phyloP scores from a whole-genome alignment of 2,888 invertebrate genomes.

The Metalampra italica region DNA sequence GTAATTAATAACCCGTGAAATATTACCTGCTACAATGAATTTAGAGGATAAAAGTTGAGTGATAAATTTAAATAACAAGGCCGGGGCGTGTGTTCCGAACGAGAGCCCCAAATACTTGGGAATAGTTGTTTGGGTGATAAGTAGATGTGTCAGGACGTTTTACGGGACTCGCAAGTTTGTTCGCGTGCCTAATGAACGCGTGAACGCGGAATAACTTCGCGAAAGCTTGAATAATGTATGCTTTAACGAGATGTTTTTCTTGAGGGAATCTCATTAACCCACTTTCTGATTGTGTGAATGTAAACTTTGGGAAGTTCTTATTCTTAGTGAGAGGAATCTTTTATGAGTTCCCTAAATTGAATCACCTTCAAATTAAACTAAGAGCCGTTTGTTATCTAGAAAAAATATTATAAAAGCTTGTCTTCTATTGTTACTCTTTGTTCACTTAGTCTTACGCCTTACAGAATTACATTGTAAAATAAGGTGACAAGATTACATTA shows the following conservation, averaged over 20 bases:
- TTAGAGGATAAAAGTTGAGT: constrained; percentile 77
- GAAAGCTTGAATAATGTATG: constrained; percentile 77
- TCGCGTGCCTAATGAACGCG: constrained; percentile 73
- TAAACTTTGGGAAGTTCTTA: constrained; percentile 69
- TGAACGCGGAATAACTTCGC: constrained; percentile 74
- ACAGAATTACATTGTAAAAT: no score
- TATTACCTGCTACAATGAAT: constrained; percentile 77
- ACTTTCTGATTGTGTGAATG: constrained; percentile 75
- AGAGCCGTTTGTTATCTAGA: constrained; percentile 9
- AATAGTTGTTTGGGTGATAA: constrained; percentile 72
- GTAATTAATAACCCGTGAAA: constrained; percentile 78
- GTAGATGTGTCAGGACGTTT: constrained; percentile 56
- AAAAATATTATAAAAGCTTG: background rate
- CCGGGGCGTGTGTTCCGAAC: constrained; percentile 39
- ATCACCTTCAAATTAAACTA: constrained; percentile 45
- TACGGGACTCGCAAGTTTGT: constrained; percentile 65
- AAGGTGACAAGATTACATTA: no score
- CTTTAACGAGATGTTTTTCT: constrained; percentile 79
- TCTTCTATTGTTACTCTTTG: no score
- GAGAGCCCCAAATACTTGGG: constrained; percentile 66
- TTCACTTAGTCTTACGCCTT: no score
- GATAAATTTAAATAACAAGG: constrained; percentile 77
- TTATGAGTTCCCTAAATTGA: constrained; percentile 61
- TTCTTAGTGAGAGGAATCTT: constrained; percentile 59
- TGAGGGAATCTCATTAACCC: constrained; percentile 76